phyloP scores from a whole-genome alignment of 2,888 invertebrate genomes.

The Ormia ochracea region DNA sequence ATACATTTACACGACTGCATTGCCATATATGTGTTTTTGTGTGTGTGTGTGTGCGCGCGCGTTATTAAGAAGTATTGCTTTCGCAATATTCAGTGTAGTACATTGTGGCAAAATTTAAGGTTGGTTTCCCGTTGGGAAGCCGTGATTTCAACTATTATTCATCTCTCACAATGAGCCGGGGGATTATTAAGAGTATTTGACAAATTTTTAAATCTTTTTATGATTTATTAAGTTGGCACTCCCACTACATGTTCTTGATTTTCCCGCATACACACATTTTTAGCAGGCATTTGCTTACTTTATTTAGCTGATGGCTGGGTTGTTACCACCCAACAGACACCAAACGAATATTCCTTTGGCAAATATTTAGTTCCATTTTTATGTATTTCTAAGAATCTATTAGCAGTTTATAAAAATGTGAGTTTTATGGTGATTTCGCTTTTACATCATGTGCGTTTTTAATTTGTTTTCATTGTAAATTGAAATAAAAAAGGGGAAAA shows the following conservation, averaged over 20 bases:
- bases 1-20: neutral
- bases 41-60: neutral
- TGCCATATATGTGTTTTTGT: neutral
- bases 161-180: neutral
- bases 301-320: constrained; percentile 6
- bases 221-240: constrained; percentile 68
- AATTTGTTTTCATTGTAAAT: constrained; percentile 39
- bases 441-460: constrained; percentile 34
- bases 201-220: constrained; percentile 74
- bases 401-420: constrained; percentile 55
- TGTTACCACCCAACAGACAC: constrained; percentile 26
- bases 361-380: constrained; percentile 24
- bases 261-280: neutral
- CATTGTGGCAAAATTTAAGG: constrained; percentile 75
- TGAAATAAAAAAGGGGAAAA: neutral
- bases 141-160: constrained; percentile 65
- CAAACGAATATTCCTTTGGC: constrained; percentile 17
- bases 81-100: constrained; percentile 61
- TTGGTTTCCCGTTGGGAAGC: constrained; percentile 75
- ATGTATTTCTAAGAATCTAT: constrained; percentile 54
- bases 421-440: constrained; percentile 28
- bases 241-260: constrained; percentile 35
- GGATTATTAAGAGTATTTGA: constrained; percentile 65
- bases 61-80: constrained; percentile 4
- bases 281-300: constrained; percentile 30